phyloP scores from a whole-genome alignment of 2,113 vertebrate species.

The Gallinago undulata region DNA sequence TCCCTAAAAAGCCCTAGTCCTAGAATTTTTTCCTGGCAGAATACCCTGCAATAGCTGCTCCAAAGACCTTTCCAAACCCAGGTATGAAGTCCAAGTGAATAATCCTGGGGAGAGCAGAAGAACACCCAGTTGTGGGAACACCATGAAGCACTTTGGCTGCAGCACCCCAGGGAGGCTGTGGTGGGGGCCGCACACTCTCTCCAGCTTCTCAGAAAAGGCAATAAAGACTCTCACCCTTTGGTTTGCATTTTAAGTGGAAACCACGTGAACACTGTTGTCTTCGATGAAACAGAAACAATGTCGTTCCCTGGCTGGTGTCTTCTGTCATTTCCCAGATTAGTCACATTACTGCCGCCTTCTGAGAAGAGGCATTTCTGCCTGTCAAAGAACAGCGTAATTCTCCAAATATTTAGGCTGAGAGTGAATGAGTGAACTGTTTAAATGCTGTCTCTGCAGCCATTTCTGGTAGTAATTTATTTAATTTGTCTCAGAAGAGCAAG shows the following conservation, averaged over 20 bases:
- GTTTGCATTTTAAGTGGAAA: neutral
- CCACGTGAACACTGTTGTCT: neutral
- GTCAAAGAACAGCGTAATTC: neutral
- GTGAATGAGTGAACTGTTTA: neutral
- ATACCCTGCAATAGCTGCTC: neutral
- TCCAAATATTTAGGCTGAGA: neutral
- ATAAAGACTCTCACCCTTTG: neutral
- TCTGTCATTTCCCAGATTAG: neutral
- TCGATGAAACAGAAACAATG: neutral
- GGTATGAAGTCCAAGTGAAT: too few species aligned
- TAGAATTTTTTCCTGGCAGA: neutral
- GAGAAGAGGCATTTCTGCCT: neutral
- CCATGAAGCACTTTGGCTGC: neutral
- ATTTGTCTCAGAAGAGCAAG: neutral
- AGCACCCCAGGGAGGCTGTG: neutral
- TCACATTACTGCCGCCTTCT: neutral
- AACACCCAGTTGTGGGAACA: neutral
- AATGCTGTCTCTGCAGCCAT: neutral
- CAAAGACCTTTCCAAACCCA: neutral
- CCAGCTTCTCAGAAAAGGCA: neutral
- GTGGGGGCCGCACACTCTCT: accelerated
- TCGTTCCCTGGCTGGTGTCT: neutral
- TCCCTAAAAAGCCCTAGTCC: neutral
- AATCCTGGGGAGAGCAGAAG: neutral
- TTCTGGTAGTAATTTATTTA: neutral